Conservation (phyloP, 2,113 vertebrate species). For the Halcyon senegalensis region DNA sequence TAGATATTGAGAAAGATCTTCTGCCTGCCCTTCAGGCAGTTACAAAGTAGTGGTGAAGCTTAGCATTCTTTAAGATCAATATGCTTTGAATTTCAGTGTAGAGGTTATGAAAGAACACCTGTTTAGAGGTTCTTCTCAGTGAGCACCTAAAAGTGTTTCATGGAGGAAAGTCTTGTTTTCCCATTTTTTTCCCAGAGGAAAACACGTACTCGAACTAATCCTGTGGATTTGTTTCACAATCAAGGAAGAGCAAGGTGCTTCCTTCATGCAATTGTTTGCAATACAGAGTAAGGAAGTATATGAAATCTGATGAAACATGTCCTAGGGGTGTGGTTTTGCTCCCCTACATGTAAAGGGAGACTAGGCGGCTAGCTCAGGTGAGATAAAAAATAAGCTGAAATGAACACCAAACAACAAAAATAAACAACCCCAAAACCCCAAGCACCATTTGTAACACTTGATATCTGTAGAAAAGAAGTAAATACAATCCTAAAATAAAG, state of each 20-base stretch:
- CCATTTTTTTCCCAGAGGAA: not conserved
- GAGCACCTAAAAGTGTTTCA: not conserved
- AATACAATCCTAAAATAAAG: not conserved
- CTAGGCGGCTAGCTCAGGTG: not conserved
- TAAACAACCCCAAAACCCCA: not conserved
- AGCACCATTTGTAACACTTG: not conserved
- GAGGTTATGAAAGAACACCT: not conserved
- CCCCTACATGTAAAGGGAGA: not conserved
- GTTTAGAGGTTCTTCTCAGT: not conserved
- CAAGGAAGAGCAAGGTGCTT: not conserved
- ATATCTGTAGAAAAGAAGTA: not conserved
- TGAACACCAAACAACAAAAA: not conserved
- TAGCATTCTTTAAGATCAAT: not conserved
- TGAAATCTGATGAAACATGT: not conserved
- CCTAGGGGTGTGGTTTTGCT: not conserved
- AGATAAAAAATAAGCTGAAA: not conserved
- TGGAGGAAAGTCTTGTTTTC: fast-evolving
- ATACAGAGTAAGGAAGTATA: not conserved
- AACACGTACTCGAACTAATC: not conserved
- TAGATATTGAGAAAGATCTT: not conserved
- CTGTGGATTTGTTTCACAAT: not conserved
- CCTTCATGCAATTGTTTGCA: not conserved
- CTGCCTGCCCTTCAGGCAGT: not conserved
- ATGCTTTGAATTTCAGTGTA: not conserved
- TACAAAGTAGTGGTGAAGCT: not conserved